A percentile compares a stretch with the other conserved stretches of the same genome.
phyloP scores from a whole-genome alignment of 1,140 invertebrate genomes.

The Brachionus paranguensis region DNA sequence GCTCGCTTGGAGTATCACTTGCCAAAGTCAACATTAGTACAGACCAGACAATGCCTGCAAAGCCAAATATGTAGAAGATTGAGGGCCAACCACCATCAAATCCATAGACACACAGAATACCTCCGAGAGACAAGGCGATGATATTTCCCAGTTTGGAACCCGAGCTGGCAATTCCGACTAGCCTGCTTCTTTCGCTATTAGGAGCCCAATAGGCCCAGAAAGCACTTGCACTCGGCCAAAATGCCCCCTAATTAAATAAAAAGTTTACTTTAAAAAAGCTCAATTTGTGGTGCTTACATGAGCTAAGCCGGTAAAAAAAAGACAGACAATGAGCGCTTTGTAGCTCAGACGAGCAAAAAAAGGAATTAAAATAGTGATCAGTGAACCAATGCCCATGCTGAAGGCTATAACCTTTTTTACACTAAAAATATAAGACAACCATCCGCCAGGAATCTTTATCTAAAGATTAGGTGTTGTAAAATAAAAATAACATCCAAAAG shows the following conservation, averaged over 20 bases:
- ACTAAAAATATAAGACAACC: slow-evolving; percentile 45
- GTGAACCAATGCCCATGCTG: neutral
- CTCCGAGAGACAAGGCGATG: slow-evolving; percentile 9
- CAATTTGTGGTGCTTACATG: neutral
- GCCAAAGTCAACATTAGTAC: slow-evolving; percentile 76
- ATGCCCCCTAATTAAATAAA: slow-evolving; percentile 40
- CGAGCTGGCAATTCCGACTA: slow-evolving; percentile 47
- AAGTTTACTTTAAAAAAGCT: neutral
- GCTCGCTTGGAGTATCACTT: slow-evolving; percentile 74
- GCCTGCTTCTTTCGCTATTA: slow-evolving; percentile 45
- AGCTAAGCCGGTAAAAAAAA: slow-evolving; percentile 13
- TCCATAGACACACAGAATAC: neutral
- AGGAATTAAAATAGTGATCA: neutral
- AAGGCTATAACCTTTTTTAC: slow-evolving; percentile 50
- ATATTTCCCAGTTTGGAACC: slow-evolving; percentile 41
- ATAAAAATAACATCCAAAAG: slow-evolving; percentile 43
- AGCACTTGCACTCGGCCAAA: slow-evolving; percentile 44
- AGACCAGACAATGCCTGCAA: slow-evolving; percentile 72
- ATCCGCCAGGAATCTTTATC: neutral
- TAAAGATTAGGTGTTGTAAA: neutral
- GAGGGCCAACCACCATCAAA: slow-evolving; percentile 40
- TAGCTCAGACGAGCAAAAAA: slow-evolving; percentile 4
- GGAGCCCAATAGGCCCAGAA: slow-evolving; percentile 51
- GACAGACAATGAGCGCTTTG: neutral
- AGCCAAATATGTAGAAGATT: slow-evolving; percentile 31